Conservation (phyloP, 2,113 vertebrate species). For the Dolichallabes microphthalmus region DNA sequence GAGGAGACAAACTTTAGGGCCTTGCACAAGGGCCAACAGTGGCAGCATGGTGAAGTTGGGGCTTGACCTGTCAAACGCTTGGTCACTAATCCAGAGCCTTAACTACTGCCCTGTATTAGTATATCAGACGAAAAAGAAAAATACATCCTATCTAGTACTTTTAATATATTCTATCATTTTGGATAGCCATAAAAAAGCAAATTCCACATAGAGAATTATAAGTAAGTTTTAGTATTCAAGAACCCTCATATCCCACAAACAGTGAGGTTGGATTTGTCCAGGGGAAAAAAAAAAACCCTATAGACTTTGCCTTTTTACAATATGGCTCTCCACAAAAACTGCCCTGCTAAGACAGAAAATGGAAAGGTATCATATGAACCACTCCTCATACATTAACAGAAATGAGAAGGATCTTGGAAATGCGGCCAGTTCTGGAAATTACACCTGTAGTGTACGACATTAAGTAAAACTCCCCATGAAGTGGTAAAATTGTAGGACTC, state of each 20-base stretch:
- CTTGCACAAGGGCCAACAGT: too few relatives aligned
- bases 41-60: too few relatives aligned
- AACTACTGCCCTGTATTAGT: too few relatives aligned
- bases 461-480: constrained; percentile 35
- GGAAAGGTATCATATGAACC: constrained; percentile 36
- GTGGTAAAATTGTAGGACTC: constrained; percentile 31
- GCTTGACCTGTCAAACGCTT: too few relatives aligned
- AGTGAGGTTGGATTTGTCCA: constrained; percentile 46
- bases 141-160: constrained; percentile 42
- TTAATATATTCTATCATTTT: constrained; percentile 59
- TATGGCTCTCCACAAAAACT: constrained; percentile 40
- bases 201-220: constrained; percentile 44
- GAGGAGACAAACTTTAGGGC: background rate
- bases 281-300: constrained; percentile 32
- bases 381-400: constrained; percentile 46
- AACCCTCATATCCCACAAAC: constrained; percentile 30
- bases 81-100: too few relatives aligned
- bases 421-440: constrained; percentile 38
- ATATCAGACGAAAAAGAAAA: background rate
- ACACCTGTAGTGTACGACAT: constrained; percentile 17
- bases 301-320: constrained; percentile 39
- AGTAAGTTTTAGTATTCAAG: constrained; percentile 11
- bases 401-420: constrained; percentile 43
- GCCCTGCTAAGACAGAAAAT: constrained; percentile 38
- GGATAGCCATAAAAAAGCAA: constrained; percentile 61